Conservation (phyloP, 1,140 invertebrate genomes). For the Aphaenogaster floridana region DNA sequence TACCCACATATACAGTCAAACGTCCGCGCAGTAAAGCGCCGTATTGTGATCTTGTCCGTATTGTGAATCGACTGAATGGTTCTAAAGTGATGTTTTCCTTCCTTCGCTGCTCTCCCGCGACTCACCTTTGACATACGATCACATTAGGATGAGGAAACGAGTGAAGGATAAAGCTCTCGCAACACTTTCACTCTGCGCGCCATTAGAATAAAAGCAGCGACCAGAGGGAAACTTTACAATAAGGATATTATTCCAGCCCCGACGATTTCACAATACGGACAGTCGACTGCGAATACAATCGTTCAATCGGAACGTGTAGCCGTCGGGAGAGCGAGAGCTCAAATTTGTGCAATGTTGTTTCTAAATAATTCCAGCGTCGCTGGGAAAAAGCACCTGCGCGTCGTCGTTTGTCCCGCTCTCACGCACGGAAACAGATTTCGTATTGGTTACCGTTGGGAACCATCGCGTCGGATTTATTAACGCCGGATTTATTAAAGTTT, state of each 20-base stretch:
- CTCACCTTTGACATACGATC: conserved; percentile 12
- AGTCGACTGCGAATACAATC: background rate
- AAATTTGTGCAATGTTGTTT: background rate
- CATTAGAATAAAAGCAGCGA: background rate
- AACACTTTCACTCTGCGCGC: background rate
- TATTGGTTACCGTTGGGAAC: background rate
- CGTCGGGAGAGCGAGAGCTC: background rate
- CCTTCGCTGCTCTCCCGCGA: background rate
- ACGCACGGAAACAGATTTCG: background rate
- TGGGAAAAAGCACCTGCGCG: background rate
- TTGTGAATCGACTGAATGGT: conserved; percentile 1
- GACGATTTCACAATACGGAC: background rate
- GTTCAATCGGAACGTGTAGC: background rate
- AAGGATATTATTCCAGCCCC: background rate
- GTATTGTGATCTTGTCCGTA: conserved; percentile 2
- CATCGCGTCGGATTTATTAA: conserved; percentile 2
- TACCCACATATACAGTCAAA: background rate
- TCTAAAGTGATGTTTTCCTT: conserved; percentile 20
- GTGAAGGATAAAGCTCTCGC: background rate
- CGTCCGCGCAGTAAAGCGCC: background rate
- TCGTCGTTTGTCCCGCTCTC: background rate
- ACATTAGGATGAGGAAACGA: background rate
- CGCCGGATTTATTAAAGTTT: background rate
- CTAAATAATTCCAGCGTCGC: conserved; percentile 1
- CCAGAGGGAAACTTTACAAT: background rate